These are phyloP conservation scores for Athalia circularis DNA, from an alignment of 2,888 invertebrate species.

Conservation along the genomic window DNA sequence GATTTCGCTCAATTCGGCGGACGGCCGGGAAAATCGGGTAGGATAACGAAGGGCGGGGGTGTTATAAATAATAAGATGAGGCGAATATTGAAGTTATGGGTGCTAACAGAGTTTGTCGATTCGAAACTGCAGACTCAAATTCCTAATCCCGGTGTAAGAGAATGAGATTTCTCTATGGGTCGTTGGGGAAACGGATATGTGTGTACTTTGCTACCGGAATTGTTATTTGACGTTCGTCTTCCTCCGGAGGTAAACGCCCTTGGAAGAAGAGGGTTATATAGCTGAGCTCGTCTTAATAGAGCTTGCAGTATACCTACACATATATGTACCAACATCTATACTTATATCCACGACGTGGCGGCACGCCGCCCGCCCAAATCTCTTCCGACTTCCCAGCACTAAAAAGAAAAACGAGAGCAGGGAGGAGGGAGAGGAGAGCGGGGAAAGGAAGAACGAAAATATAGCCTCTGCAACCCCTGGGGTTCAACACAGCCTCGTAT, in stretches of 20 bases:
- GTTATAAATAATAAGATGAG: too few relatives aligned
- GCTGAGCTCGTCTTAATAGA: constrained; percentile 25
- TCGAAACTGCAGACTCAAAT: too few relatives aligned
- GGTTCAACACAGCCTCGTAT: background rate
- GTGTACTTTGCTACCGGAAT: constrained; percentile 15
- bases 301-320: background rate
- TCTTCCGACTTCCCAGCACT: background rate
- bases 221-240: constrained; percentile 26
- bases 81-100: too few relatives aligned
- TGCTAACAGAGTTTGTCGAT: too few relatives aligned
- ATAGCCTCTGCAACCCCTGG: background rate
- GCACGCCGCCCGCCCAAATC: constrained; percentile 6
- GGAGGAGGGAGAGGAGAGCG: background rate
- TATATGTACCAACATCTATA: too few relatives aligned
- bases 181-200: constrained; percentile 27
- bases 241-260: background rate
- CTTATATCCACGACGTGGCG: background rate
- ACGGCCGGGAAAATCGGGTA: too few relatives aligned
- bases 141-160: constrained; percentile 16
- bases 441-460: background rate
- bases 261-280: background rate
- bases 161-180: background rate
- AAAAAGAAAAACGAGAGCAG: background rate
- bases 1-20: too few relatives aligned
- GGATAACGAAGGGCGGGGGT: too few relatives aligned